These are phyloP conservation scores for Ostrea denselamellosa DNA, from an alignment of 1,140 invertebrate genomes.

Conservation along the genomic window DNA sequence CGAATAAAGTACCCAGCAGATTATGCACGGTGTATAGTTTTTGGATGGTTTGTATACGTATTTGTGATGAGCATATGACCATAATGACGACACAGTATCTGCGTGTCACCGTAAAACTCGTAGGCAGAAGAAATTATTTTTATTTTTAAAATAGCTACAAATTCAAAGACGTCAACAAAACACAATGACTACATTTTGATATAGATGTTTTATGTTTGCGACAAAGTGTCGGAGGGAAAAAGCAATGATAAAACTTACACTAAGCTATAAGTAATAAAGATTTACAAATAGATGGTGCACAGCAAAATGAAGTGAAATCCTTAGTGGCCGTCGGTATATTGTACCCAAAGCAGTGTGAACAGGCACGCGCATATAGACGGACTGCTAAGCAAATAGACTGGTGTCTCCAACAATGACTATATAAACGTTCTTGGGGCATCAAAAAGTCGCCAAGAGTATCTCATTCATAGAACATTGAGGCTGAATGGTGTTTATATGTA, in stretches of 20 bases:
- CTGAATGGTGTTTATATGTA: background rate
- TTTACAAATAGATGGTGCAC: background rate
- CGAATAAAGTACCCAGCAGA: background rate
- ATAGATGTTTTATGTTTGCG: background rate
- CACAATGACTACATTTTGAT: background rate
- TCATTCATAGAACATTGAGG: background rate
- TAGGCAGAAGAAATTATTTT: background rate
- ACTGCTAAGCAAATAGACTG: background rate
- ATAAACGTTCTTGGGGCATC: background rate
- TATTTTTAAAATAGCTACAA: background rate
- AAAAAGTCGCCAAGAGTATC: background rate
- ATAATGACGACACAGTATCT: background rate
- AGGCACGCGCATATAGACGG: background rate
- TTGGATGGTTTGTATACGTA: background rate
- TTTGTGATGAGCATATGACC: conserved; percentile 8
- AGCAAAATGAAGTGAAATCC: background rate
- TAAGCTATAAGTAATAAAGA: background rate
- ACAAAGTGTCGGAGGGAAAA: background rate
- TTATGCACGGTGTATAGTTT: conserved; percentile 13
- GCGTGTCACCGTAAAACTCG: background rate
- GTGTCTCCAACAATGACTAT: background rate
- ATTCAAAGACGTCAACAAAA: conserved; percentile 12
- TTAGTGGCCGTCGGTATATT: background rate
- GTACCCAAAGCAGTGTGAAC: background rate
- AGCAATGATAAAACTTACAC: background rate